These are phyloP conservation scores for Bovichtus variegatus DNA, from an alignment of 2,797 vertebrate species.

Conservation along the genomic window DNA sequence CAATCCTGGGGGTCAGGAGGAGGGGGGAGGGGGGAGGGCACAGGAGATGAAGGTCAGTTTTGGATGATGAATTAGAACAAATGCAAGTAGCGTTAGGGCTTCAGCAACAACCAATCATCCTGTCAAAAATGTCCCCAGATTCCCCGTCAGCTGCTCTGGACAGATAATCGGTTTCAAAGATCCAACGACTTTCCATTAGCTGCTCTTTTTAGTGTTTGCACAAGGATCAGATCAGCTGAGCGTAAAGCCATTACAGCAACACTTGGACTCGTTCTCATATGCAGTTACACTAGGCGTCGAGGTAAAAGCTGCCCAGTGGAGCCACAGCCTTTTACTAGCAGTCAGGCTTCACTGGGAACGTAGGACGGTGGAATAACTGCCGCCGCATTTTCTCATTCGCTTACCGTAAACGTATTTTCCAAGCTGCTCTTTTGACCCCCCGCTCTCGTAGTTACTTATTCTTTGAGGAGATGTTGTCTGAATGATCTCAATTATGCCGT, in stretches of 20 bases:
- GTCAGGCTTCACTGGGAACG: not conserved
- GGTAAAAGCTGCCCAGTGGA: not conserved
- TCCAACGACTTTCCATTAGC: not conserved
- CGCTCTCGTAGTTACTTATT: not conserved
- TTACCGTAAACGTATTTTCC: not conserved
- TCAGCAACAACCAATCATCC: not conserved
- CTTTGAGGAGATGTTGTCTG: not conserved
- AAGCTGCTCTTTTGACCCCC: not conserved
- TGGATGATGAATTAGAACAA: not conserved
- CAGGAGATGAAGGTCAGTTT: not conserved
- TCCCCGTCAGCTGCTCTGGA: slow-evolving; percentile 1
- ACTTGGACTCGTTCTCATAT: slow-evolving; percentile 5
- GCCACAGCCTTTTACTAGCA: not conserved
- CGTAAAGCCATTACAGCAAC: not conserved
- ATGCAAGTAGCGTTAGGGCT: not conserved
- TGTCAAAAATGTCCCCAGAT: not conserved
- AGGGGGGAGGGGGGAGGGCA: not conserved
- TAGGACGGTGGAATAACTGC: not conserved
- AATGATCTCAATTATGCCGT: not conserved
- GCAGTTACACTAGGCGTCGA: not conserved
- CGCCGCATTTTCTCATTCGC: slow-evolving; percentile 9
- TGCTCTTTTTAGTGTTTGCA: not conserved
- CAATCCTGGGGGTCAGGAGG: slow-evolving; percentile 85
- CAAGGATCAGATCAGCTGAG: not conserved
- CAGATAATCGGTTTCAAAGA: not conserved